phyloP scores from a whole-genome alignment of 1,140 invertebrate genomes.

The Pseudachorutes palmiensis region DNA sequence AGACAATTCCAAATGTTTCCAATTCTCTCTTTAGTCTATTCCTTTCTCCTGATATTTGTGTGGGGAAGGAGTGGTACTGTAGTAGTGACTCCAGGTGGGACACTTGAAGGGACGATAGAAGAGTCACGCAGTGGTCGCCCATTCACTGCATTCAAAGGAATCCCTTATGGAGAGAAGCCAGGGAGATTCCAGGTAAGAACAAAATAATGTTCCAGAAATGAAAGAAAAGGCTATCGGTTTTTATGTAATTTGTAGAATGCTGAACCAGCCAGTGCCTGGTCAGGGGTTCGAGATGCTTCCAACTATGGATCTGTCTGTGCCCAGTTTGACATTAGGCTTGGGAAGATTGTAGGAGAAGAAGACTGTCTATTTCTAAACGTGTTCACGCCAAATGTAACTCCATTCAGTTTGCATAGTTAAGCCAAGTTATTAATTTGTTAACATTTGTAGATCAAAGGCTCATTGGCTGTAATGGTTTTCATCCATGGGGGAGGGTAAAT shows the following conservation, averaged over 20 bases:
- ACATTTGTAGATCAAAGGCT: neutral
- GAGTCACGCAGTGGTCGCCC: neutral
- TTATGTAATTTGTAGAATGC: constrained; percentile 34
- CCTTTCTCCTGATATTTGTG: neutral
- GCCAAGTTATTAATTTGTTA: neutral
- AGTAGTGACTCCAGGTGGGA: neutral
- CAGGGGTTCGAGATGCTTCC: constrained; percentile 43
- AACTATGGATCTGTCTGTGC: constrained; percentile 43
- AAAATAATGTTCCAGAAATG: no score
- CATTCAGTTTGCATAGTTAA: neutral
- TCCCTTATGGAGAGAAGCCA: constrained; percentile 14
- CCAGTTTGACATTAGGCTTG: constrained; percentile 39
- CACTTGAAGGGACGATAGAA: neutral
- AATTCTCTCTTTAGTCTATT: neutral
- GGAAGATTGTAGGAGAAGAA: constrained; percentile 17
- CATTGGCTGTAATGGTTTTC: constrained; percentile 18
- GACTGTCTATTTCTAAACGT: constrained; percentile 27
- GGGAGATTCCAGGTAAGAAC: constrained; percentile 10
- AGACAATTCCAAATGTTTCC: neutral
- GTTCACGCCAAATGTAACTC: constrained; percentile 23
- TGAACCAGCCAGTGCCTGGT: constrained; percentile 42
- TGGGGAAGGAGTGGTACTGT: neutral
- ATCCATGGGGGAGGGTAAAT: constrained; percentile 39
- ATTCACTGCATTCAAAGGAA: constrained; percentile 8
- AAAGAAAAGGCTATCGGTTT: neutral